Evolutionary conservation across 2,888 invertebrate genomes (phyloP), one percentile per base, ranked within the genome.

Genomic region (Epirrhoe alternata): DNA sequence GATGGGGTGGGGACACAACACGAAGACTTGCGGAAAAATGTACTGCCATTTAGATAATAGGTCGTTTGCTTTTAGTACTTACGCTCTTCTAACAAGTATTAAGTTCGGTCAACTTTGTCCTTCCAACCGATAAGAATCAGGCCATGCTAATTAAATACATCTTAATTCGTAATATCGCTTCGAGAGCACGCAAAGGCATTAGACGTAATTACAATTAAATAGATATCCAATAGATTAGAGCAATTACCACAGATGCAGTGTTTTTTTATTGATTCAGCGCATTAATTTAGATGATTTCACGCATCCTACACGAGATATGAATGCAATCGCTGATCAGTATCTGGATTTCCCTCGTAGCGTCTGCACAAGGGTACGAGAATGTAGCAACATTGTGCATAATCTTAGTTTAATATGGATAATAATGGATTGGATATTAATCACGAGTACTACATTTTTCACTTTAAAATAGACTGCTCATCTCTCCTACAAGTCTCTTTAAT

Each of bases 221-320:
- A 10, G 64, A 65, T 64, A 66, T 54, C 64, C 50, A 61, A 52
- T 60, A 55, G 60, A 68, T 68, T 64, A 52, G 35, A 17, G 49
- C 31, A 56, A 71, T 72, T 68, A 71, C 53, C 24, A 14, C 50
- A 62, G 56, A 66, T 66, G 60, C 59, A 38, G 0, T 24, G 24
- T 53, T 53, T 35, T 10, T 16, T 16, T 50, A 65, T 45, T 49
- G 54, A 55, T 66, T 68, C 16, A 50, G 50, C 53, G 17, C 17
- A 55, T 64, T 61, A 60, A 64, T 67, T 53, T 30, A 42, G 31
- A 61, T 70, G 50, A 70, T 70, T 66, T 64, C 31, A 45, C 24
- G 52, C 61, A 69, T 74, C 74, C 74, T 65, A 38, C 67, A 68
- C 68, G 66, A 74, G 65, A 70, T 71, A 42, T 50, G 50, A 51